Base-by-base conservation (phyloP, 2,888 invertebrate species). In the Chloroclysta siterata region DNA sequence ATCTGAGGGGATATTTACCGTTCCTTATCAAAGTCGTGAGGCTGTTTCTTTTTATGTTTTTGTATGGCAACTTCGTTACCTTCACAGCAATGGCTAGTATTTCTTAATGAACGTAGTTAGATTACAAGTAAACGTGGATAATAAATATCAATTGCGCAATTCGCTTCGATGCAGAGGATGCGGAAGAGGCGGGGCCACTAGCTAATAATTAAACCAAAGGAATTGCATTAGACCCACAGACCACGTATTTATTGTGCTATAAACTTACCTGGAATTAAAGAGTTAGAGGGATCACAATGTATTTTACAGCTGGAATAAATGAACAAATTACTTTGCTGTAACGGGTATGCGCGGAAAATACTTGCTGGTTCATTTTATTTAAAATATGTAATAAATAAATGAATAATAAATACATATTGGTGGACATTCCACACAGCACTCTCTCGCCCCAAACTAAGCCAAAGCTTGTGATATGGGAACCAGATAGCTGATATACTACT, bases 131-230 rank as follows among this genome's bases (percentile, higher is more conserved):
- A 70, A 61, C 61, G 53, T 50, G 22, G 61, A 65, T 61, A 64
- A 65, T 69, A 63, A 65, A 71, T 72, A 68, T 70, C 70, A 70
- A 71, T 72, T 65, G 56, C 13, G 53, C 48, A 63, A 59, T 66
- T 65, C 57, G 51, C 39, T 52, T 63, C 66, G 59, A 53, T 61
- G 63, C 69, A 60, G 57, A 47, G 63, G 48, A 53, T 66, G 63
- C 53, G 63, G 61, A 69, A 60, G 39, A 46, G 60, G 60, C 59
- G 53, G 60, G 46, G 63, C 62, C 6, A n/a, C n/a, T n/a, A 15
- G 51, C 33, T 68, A 70, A 68, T 71, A 73, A 71, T 70, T 71
- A 71, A 71, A 69, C 66, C 66, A 67, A 69, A 66, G 63, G 60
- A 66, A 72, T 70, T 69, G 70, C 65, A 69, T 61, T 54, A 63